phyloP scores from a whole-genome alignment of 2,888 invertebrate species.

The Oxytorus armatus region DNA sequence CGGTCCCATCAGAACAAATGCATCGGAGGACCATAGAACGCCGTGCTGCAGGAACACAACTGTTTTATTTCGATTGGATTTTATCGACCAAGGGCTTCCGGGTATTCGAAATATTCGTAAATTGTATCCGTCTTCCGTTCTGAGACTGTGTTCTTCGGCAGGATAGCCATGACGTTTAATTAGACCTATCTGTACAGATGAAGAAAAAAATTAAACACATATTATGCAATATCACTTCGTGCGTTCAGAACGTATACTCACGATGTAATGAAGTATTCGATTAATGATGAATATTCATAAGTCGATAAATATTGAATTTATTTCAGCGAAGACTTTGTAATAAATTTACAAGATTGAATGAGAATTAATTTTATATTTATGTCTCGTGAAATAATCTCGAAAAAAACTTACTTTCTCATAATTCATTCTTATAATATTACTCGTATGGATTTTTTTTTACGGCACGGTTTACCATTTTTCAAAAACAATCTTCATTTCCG shows the following conservation, averaged over 20 bases:
- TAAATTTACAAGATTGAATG: neutral
- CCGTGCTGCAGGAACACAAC: slow-evolving; percentile 77
- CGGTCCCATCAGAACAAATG: slow-evolving; percentile 77
- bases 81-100: slow-evolving; percentile 69
- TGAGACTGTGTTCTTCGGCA: slow-evolving; percentile 76
- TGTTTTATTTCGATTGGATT: slow-evolving; percentile 67
- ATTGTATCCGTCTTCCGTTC: slow-evolving; percentile 77
- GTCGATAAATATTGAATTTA: neutral
- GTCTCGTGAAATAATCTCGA: neutral
- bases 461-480: no score
- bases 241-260: neutral
- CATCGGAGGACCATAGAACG: slow-evolving; percentile 76
- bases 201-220: neutral
- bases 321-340: neutral
- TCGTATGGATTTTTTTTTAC: no score
- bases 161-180: slow-evolving; percentile 74
- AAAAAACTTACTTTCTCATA: neutral
- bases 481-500: no score
- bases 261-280: neutral
- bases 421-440: no score
- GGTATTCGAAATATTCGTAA: slow-evolving; percentile 77
- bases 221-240: neutral
- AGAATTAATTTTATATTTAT: neutral
- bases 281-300: no score
- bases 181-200: slow-evolving; percentile 70